Evolutionary conservation across 2,888 invertebrate genomes (phyloP).

Genomic region (Drepana falcataria): DNA sequence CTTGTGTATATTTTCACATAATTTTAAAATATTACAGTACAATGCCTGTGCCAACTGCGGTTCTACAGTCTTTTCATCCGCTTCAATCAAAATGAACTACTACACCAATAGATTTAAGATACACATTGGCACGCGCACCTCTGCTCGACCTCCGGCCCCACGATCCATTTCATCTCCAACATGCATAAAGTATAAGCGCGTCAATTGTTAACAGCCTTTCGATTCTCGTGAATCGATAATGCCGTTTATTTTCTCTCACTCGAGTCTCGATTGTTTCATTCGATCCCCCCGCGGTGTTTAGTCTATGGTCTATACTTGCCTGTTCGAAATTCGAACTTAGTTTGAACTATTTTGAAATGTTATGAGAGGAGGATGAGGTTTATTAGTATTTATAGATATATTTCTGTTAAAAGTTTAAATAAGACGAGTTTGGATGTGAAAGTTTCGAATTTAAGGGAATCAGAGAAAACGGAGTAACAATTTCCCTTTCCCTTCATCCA

Average conservation of each 20-base stretch:
- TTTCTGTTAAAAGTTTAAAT: too few relatives aligned
- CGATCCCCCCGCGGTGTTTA: constrained; percentile 45
- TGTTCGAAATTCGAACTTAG: constrained; percentile 44
- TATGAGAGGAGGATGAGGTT: constrained; percentile 70
- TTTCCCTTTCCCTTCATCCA: too few relatives aligned
- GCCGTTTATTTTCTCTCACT: constrained; percentile 67
- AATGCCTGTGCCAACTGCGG: too few relatives aligned
- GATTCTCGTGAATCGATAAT: constrained; percentile 71
- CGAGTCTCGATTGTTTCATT: constrained; percentile 66
- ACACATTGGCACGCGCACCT: constrained; percentile 17
- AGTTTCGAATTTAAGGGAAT: too few relatives aligned
- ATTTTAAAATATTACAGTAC: too few relatives aligned
- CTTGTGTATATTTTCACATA: too few relatives aligned
- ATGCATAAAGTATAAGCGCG: constrained; percentile 72
- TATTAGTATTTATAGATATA: too few relatives aligned
- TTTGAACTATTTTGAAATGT: constrained; percentile 45
- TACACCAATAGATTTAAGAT: constrained; percentile 19
- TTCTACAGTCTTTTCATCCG: neutral
- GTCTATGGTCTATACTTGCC: constrained; percentile 29
- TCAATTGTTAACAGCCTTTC: constrained; percentile 75
- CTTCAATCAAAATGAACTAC: constrained; percentile 30
- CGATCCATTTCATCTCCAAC: constrained; percentile 72
- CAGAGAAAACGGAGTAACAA: too few relatives aligned
- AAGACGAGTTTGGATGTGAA: too few relatives aligned
- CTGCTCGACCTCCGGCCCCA: constrained; percentile 64